A percentile compares a stretch with the other conserved stretches of the same genome.
Conservation (phyloP, 2,113 vertebrate species). For the Himantopus leucocephalus region DNA sequence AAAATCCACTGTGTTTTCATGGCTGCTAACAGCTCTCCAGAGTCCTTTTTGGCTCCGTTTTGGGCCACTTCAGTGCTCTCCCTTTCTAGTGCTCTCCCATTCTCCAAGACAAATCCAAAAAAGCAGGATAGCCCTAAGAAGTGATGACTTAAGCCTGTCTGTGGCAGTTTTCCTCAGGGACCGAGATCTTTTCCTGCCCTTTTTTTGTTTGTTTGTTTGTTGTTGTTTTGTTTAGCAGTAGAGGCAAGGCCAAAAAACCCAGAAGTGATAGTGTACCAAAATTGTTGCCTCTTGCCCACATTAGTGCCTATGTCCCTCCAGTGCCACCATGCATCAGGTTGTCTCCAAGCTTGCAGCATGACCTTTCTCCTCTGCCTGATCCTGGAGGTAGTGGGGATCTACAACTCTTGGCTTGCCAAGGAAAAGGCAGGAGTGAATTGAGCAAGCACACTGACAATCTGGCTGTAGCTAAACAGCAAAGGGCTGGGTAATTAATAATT, state of each 20-base stretch:
- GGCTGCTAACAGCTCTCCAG: background rate
- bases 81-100: accelerated
- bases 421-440: background rate
- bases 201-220: too few species aligned
- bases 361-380: background rate
- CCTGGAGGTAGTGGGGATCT: background rate
- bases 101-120: background rate
- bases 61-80: background rate
- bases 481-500: background rate
- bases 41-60: background rate
- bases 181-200: background rate
- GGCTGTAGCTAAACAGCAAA: background rate
- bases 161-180: background rate
- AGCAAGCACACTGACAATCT: background rate
- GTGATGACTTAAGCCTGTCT: background rate
- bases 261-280: background rate
- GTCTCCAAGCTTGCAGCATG: background rate
- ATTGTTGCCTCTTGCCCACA: background rate
- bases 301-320: background rate
- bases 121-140: background rate
- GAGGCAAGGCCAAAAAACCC: background rate
- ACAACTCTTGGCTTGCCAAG: background rate
- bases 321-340: background rate
- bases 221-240: background rate
- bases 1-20: background rate